Evolutionary conservation across 2,888 invertebrate genomes (phyloP).

Genomic region (Steinernema scapterisci): DNA sequence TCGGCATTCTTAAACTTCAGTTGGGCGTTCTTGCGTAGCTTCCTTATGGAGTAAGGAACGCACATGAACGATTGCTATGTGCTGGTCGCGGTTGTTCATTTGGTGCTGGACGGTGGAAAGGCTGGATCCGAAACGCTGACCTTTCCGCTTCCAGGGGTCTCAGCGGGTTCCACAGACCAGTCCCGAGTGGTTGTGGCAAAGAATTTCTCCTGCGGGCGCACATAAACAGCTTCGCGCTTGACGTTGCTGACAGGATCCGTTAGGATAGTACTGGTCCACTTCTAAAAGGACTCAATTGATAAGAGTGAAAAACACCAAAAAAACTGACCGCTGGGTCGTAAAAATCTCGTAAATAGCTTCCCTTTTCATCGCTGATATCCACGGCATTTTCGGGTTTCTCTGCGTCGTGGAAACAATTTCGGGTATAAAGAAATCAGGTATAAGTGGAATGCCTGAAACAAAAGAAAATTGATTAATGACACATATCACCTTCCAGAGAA

Average conservation of each 20-base stretch:
- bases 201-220: neutral
- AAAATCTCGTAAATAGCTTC: no score
- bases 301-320: neutral
- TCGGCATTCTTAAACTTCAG: conserved; percentile 88
- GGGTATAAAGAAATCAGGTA: no score
- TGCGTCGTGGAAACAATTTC: no score
- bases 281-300: neutral
- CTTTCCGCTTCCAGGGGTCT: conserved; percentile 78
- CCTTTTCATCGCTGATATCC: no score
- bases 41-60: conserved; percentile 99
- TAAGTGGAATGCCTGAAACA: no score
- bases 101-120: conserved; percentile 82
- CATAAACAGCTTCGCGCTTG: conserved; percentile 39
- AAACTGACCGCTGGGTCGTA: conserved; percentile 32
- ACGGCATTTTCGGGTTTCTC: no score
- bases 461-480: no score
- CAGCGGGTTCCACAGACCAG: conserved; percentile 90
- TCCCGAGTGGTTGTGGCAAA: conserved; percentile 87
- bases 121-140: conserved; percentile 87
- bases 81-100: conserved; percentile 76
- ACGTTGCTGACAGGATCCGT: neutral
- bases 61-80: conserved; percentile 72
- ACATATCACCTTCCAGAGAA: no score
- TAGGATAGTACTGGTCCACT: neutral
- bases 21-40: conserved; percentile 76